These are phyloP conservation scores for Nerophis lumbriciformis DNA, from an alignment of 2,113 vertebrate genomes.

Conservation along the genomic window DNA sequence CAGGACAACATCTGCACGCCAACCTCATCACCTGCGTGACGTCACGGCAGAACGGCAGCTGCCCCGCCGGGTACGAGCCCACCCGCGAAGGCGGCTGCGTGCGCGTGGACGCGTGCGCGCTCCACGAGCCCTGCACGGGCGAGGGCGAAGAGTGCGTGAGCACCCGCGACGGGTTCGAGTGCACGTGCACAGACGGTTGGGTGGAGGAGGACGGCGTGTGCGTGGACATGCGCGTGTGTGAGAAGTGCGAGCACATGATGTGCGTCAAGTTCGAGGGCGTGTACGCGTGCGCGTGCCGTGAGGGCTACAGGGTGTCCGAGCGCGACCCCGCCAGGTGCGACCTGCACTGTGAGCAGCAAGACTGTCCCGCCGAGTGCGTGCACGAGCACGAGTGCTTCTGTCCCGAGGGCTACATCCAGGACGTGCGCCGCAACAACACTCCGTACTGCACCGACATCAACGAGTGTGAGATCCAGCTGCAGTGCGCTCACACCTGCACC, in stretches of 20 bases:
- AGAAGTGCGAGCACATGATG: slow-evolving; percentile 24
- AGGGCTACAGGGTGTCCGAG: slow-evolving; percentile 24
- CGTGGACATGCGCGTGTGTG: slow-evolving; percentile 13
- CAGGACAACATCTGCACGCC: slow-evolving; percentile 10
- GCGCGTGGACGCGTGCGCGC: slow-evolving; percentile 42
- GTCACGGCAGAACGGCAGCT: slow-evolving; percentile 2
- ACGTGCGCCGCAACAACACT: accelerated
- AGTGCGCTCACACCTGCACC: slow-evolving; percentile 35
- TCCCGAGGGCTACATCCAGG: slow-evolving; percentile 24
- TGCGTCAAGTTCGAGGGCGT: slow-evolving; percentile 10
- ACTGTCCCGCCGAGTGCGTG: slow-evolving; percentile 16
- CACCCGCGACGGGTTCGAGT: not conserved
- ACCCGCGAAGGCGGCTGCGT: slow-evolving; percentile 10
- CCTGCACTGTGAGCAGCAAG: slow-evolving; percentile 6
- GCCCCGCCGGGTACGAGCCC: not conserved
- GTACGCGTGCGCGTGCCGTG: slow-evolving; percentile 7
- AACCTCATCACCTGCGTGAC: slow-evolving; percentile 41
- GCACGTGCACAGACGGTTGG: slow-evolving; percentile 27
- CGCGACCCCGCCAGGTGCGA: slow-evolving; percentile 31
- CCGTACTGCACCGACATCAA: slow-evolving; percentile 34
- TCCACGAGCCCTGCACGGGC: slow-evolving; percentile 1
- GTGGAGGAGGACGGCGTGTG: slow-evolving; percentile 9
- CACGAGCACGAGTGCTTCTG: slow-evolving; percentile 28
- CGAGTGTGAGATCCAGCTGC: not conserved
- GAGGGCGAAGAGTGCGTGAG: slow-evolving; percentile 24